phyloP scores from a whole-genome alignment of 2,888 invertebrate species.

The Scaptomyza tumidula region DNA sequence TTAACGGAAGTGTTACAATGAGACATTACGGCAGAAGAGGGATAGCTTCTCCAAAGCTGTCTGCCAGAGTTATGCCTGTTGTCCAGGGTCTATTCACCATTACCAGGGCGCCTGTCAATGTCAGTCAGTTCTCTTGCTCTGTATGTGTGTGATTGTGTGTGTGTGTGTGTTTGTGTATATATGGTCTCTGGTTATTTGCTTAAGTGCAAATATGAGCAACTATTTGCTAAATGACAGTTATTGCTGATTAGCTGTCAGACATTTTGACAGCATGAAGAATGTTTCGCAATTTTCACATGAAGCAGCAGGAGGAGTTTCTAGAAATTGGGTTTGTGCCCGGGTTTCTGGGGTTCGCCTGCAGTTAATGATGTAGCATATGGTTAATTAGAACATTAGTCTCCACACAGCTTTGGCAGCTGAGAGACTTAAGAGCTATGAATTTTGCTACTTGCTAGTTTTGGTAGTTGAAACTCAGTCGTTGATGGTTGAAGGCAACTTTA shows the following conservation, averaged over 20 bases:
- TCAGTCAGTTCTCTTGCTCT: conserved; percentile 40
- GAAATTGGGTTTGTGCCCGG: conserved; percentile 3
- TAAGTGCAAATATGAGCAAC: conserved; percentile 81
- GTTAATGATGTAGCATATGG: conserved; percentile 78
- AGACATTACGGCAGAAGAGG: conserved; percentile 57
- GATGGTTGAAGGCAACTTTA: conserved; percentile 53
- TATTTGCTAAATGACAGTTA: conserved; percentile 82
- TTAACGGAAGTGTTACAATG: conserved; percentile 78
- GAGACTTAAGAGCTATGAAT: conserved; percentile 12
- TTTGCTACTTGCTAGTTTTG: conserved; percentile 4
- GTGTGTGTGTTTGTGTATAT: conserved; percentile 4
- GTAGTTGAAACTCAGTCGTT: conserved; percentile 3
- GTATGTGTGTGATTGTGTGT: not conserved
- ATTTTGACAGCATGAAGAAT: conserved; percentile 78
- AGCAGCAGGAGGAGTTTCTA: conserved; percentile 10
- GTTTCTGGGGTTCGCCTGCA: conserved; percentile 37
- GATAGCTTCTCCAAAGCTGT: conserved; percentile 38
- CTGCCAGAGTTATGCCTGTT: conserved; percentile 44
- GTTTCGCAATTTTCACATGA: conserved; percentile 68
- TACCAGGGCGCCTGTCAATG: conserved; percentile 63
- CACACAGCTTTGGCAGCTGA: conserved; percentile 17
- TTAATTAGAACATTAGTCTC: conserved; percentile 77
- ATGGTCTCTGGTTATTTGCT: conserved; percentile 71
- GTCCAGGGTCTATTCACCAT: conserved; percentile 49
- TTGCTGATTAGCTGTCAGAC: conserved; percentile 82